Percentiles rank a stretch among this genome's conserved stretches.
Evolutionary conservation across 2,888 invertebrate genomes (phyloP).

Genomic region (Lasioglossum zephyrum): DNA sequence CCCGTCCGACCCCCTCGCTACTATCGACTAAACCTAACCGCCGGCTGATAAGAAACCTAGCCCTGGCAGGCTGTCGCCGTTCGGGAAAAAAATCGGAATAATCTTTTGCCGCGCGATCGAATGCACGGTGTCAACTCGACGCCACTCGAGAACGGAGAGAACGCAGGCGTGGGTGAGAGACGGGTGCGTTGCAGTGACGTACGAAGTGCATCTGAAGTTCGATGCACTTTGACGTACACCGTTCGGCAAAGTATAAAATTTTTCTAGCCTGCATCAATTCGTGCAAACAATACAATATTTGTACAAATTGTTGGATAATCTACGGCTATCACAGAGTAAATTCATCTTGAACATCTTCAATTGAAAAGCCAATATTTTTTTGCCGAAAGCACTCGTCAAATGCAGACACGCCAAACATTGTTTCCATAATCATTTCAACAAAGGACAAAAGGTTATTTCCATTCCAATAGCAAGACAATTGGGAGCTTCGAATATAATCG

Average conservation of each 20-base stretch:
- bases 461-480: not conserved
- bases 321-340: not conserved
- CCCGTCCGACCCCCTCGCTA: constrained; percentile 33
- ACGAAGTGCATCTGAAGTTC: constrained; percentile 19
- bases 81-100: constrained; percentile 12
- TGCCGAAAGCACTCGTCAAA: not conserved
- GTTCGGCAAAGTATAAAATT: not conserved
- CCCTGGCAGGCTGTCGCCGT: constrained; percentile 13
- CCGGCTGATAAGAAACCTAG: constrained; percentile 26
- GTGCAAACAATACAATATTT: no score
- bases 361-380: not conserved
- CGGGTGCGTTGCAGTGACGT: constrained; percentile 56
- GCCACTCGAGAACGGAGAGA: constrained; percentile 46
- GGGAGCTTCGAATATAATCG: not conserved
- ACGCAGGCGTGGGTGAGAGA: constrained; percentile 56
- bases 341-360: not conserved
- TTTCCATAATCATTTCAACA: not conserved
- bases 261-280: not conserved
- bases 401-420: not conserved
- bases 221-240: not conserved
- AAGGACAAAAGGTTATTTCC: constrained; percentile 10
- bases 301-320: not conserved
- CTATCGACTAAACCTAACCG: constrained; percentile 52
- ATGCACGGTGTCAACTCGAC: constrained; percentile 45
- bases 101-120: constrained; percentile 24